Percentiles rank a stretch among this genome's conserved stretches.
Conservation (phyloP, 2,113 vertebrate species). For the Phaethornis superciliosus region DNA sequence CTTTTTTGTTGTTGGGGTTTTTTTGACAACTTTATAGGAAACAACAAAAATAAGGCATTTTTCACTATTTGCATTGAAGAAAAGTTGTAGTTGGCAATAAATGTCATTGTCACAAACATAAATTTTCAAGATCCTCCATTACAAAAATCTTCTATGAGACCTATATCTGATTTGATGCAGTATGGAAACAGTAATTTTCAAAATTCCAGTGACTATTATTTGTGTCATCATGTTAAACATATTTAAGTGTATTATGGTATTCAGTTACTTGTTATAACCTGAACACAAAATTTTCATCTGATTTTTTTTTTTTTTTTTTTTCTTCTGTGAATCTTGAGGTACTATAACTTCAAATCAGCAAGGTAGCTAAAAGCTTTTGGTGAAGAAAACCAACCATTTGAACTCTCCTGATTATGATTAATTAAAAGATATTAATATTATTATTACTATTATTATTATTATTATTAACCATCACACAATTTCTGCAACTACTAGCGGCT, state of each 20-base stretch:
- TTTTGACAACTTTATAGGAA: constrained; percentile 26
- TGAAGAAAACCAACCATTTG: neutral
- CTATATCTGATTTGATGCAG: neutral
- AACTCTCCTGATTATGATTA: neutral
- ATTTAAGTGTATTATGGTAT: fast-evolving
- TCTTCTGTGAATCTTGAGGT: neutral
- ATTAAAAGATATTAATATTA: no score
- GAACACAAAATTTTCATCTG: neutral
- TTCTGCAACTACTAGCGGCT: neutral
- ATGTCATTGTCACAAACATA: neutral
- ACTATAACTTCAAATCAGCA: neutral
- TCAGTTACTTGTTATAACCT: neutral
- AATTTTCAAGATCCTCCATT: neutral
- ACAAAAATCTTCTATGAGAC: neutral
- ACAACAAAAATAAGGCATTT: neutral
- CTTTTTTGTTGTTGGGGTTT: no score
- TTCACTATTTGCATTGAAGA: neutral
- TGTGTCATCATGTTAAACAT: neutral
- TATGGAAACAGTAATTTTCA: neutral
- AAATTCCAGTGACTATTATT: neutral
- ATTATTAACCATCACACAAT: no score
- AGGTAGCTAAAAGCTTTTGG: neutral
- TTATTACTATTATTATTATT: no score
- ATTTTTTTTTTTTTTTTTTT: neutral
- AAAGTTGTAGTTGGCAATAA: constrained; percentile 5